Evolutionary conservation across 2,888 invertebrate genomes (phyloP).

Genomic region (Oligia fasciuncula): DNA sequence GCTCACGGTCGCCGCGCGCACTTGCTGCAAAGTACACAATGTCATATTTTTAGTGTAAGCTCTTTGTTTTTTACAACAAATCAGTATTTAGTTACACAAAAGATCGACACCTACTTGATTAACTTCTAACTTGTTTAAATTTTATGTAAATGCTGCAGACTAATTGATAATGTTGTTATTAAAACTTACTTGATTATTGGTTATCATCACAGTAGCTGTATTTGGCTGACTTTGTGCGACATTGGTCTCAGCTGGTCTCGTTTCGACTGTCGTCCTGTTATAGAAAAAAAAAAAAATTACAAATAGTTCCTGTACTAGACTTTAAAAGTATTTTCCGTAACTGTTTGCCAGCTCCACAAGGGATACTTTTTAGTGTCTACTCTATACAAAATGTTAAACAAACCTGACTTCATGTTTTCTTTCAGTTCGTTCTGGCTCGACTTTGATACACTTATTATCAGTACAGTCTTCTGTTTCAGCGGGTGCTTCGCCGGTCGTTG

Average conservation of each 20-base stretch:
- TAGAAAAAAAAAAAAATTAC: constrained; percentile 14
- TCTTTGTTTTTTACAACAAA: neutral
- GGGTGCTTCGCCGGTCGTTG: constrained; percentile 75
- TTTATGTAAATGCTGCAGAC: neutral
- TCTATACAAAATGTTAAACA: constrained; percentile 22
- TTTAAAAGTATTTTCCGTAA: neutral
- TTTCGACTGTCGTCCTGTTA: constrained; percentile 77
- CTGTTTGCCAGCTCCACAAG: neutral
- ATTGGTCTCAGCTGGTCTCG: constrained; percentile 75
- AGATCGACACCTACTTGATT: neutral
- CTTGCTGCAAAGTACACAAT: constrained; percentile 72
- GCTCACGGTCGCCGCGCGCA: constrained; percentile 71
- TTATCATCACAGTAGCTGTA: constrained; percentile 85
- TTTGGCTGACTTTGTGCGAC: constrained; percentile 78
- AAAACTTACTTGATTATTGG: constrained; percentile 82
- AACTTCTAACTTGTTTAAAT: neutral
- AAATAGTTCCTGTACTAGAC: neutral
- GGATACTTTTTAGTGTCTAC: neutral
- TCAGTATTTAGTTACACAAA: neutral
- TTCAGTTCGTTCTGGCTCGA: constrained; percentile 75
- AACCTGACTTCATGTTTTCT: constrained; percentile 82
- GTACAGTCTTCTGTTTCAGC: constrained; percentile 77
- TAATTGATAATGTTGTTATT: neutral
- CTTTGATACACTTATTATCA: constrained; percentile 81
- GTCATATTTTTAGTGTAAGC: neutral